Conservation (phyloP, 1,140 invertebrate species). For the Meteorus sp. region DNA sequence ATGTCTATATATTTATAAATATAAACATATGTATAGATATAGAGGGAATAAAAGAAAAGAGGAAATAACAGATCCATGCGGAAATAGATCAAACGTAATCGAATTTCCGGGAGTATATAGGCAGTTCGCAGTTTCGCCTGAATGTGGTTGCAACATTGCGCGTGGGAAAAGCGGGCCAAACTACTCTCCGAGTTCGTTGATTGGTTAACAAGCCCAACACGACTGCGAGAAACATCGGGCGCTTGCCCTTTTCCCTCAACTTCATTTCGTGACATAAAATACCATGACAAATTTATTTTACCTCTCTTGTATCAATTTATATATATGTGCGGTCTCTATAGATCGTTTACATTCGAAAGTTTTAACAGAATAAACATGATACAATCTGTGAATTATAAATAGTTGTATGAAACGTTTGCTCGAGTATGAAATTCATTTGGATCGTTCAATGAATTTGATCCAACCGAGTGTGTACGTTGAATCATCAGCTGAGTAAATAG, state of each 20-base stretch:
- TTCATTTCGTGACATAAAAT: background rate
- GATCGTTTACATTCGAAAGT: too few relatives aligned
- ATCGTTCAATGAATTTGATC: too few relatives aligned
- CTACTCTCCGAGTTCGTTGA: conserved; percentile 32
- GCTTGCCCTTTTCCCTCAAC: background rate
- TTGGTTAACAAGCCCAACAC: conserved; percentile 36
- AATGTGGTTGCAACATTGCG: conserved; percentile 1
- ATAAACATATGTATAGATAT: background rate
- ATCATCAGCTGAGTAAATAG: too few relatives aligned
- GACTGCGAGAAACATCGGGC: background rate
- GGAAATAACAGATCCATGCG: background rate
- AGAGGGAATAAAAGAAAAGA: background rate
- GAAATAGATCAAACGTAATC: conserved; percentile 8
- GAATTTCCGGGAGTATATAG: background rate
- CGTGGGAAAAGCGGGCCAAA: conserved; percentile 20
- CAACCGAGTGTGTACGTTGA: too few relatives aligned
- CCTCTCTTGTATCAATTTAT: too few relatives aligned
- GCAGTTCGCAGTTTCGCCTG: background rate
- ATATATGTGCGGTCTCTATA: too few relatives aligned
- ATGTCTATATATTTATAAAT: background rate
- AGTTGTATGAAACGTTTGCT: too few relatives aligned
- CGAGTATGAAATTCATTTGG: too few relatives aligned
- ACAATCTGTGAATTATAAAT: too few relatives aligned
- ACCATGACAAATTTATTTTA: background rate
- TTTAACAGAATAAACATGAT: too few relatives aligned